Evolutionary conservation across 2,797 vertebrate species (phyloP).

Genomic region (Emydoidea blandingii): DNA sequence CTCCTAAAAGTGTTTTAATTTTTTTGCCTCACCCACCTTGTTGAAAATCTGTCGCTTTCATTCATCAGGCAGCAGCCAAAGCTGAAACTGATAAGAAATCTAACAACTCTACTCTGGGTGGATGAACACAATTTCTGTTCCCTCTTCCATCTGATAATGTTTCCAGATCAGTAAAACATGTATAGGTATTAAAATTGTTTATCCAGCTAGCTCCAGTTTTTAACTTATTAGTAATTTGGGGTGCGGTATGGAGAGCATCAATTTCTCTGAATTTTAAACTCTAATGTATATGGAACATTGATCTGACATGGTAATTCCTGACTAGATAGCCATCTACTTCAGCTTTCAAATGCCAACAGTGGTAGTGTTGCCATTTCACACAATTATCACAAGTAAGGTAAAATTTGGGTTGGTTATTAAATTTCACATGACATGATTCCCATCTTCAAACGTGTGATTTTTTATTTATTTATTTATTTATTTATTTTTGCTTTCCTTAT

Average conservation of each 20-base stretch:
- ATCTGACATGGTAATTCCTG: too few species aligned
- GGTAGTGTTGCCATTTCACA: neutral
- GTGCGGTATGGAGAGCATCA: neutral
- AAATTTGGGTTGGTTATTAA: neutral
- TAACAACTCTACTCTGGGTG: neutral
- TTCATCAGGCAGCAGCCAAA: neutral
- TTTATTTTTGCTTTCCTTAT: neutral
- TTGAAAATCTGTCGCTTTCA: neutral
- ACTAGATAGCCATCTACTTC: neutral
- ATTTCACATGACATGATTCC: neutral
- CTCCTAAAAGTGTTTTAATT: neutral
- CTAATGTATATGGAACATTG: neutral
- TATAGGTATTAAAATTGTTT: neutral
- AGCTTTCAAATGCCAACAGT: neutral
- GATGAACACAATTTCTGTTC: neutral
- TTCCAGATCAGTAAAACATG: neutral
- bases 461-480: neutral
- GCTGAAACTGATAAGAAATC: neutral
- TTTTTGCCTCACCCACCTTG: neutral
- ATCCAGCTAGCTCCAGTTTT: neutral
- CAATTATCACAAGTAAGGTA: neutral
- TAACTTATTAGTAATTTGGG: neutral
- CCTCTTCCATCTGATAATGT: neutral
- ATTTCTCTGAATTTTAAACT: neutral
- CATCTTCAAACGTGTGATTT: neutral